Evolutionary conservation across 2,888 invertebrate species (phyloP), one percentile per base, ranked within the genome.

Genomic region (Oscheius sp.): DNA sequence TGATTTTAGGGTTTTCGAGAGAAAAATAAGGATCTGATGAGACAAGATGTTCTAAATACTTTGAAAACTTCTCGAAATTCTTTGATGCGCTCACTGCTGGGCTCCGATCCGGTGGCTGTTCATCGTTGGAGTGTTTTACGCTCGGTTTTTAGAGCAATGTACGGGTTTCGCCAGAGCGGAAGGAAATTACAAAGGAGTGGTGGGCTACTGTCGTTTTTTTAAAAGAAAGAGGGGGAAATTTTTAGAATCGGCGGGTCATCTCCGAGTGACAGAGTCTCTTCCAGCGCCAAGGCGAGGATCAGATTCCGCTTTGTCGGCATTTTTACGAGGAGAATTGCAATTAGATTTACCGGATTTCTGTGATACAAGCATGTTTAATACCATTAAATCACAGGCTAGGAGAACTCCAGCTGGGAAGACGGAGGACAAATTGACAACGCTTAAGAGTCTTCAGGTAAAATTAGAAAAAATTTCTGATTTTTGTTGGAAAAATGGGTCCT

Each of bases 11-110:
- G 94, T 85, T 95, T 96, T 92, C 91, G 95, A 27, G 95, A 96
- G 87, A 96, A 96, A 88, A 96, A 96, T 89, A 89, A 94, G 78
- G 96, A 96, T 88, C 90, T 95, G 69, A 95, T 96, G 92, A 90
- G 95, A 67, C 93, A 93, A 75, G 96, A 96, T 87, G 94, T 96
- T 68, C 93, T 96, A 72, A 93, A 93, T 72, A 94, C 95, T 53
- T 87, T 96, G 79, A 96, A 96, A 89, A 95, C 94, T 88, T 94
- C 94, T 69, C 93, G 93, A 69, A 91, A 94, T 88, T 93, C 94
- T 0, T 95, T 96, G 88, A 95, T 96, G 3, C 90, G 95, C 45
- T 95, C 96, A 87, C 89, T 96, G 70, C 94, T 95, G 50, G 95
- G 95, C 3, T 92, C 93, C 3, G 94, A 95, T 89, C 94, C 94